phyloP scores from a whole-genome alignment of 2,888 invertebrate species.

The Meloe dianella region DNA sequence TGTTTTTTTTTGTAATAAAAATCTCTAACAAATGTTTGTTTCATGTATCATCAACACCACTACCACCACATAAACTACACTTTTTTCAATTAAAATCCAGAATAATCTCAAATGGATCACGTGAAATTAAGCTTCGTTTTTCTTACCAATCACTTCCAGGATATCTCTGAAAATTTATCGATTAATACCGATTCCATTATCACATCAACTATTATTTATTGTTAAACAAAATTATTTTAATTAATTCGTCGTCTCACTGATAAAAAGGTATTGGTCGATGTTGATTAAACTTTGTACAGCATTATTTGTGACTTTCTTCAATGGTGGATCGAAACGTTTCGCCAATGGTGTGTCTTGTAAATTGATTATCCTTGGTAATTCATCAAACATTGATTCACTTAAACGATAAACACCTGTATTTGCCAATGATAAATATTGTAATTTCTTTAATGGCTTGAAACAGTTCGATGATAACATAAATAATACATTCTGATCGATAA shows the following conservation, averaged over 20 bases:
- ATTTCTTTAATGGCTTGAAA: slow-evolving; percentile 49
- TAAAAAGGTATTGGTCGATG: slow-evolving; percentile 38
- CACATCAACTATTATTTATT: not conserved
- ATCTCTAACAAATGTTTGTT: not conserved
- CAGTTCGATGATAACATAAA: slow-evolving; percentile 47
- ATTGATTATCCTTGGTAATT: slow-evolving; percentile 52
- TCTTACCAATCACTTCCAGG: not conserved
- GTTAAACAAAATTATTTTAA: not conserved
- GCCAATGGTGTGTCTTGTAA: slow-evolving; percentile 54
- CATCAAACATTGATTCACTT: slow-evolving; percentile 52
- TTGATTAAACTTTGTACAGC: slow-evolving; percentile 48
- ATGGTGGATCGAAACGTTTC: slow-evolving; percentile 52
- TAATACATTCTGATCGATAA: slow-evolving; percentile 52
- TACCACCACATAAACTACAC: slow-evolving; percentile 10
- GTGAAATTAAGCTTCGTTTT: not conserved
- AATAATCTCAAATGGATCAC: slow-evolving; percentile 2
- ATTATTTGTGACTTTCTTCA: slow-evolving; percentile 50
- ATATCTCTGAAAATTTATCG: not conserved
- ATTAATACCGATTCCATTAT: not conserved
- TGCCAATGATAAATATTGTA: slow-evolving; percentile 54
- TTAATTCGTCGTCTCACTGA: slow-evolving; percentile 17
- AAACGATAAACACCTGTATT: slow-evolving; percentile 54
- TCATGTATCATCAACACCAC: not conserved
- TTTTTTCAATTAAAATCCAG: not conserved
- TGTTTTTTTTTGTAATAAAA: not conserved